Evolutionary conservation across 1,140 invertebrate genomes (phyloP), one percentile per base, ranked within the genome.

Genomic region (Drosophila ambigua): DNA sequence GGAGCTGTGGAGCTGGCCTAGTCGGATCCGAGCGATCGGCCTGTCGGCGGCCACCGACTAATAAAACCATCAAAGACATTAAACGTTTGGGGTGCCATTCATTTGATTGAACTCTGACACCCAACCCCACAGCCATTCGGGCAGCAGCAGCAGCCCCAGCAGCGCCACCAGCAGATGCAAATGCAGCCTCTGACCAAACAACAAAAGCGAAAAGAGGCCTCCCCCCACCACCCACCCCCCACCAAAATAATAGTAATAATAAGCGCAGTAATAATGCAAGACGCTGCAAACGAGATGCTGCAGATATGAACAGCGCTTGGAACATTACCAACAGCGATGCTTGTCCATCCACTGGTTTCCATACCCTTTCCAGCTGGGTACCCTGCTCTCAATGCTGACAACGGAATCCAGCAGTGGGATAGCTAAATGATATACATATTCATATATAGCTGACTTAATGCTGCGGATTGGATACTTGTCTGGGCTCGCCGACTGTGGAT

Each of bases 61-160:
- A 87, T 87, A 87, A 87, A 87, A 87, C 82, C 82, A 87, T 87
- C 82, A 87, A 87, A 88, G 67, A 71, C 78, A 87, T 87, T 87
- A 87, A 88, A 82, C 72, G 83, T 88, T 88, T 83, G 82, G 82
- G 82, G 82, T 87, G 82, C 82, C 83, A 85, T 85, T 85, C 82
- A 85, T 85, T 85, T 85, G 82, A 71, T 68, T 85, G 82, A 85
- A 87, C 82, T 85, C 58, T 87, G 83, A 85, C 62, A 66, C 78
- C 59, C 45, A 61, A 65, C 59, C 59, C 77, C 64, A 69, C 23
- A 69, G 66, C 64, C 31, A 57, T 43, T 28, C 65, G 31, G 48
- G 39, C 54, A 72, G 55, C 20, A 20, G 20, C 20, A 20, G 20
- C 20, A 20, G 20, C 20, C 1, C 20, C 20, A 20, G 20, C 58